These are phyloP conservation scores for Bombyx mandarina DNA, from an alignment of 1,140 invertebrate species.

Conservation along the genomic window DNA sequence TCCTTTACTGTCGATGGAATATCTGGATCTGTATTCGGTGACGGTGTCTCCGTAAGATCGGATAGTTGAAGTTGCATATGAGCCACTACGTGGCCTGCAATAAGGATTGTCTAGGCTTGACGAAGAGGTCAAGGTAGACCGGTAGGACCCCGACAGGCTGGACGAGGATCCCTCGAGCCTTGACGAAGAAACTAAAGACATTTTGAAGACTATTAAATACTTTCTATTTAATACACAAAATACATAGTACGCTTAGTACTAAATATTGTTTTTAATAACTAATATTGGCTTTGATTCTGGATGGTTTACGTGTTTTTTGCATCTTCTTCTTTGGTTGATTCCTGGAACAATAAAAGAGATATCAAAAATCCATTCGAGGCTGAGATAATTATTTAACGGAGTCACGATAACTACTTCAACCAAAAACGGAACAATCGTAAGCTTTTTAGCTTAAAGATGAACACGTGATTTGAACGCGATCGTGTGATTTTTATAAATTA, in stretches of 20 bases:
- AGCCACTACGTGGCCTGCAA: constrained; percentile 54
- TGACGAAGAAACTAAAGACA: constrained; percentile 74
- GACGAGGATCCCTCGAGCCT: constrained; percentile 50
- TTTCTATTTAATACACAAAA: constrained; percentile 1
- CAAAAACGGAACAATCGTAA: too few species aligned
- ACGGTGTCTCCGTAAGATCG: constrained; percentile 64
- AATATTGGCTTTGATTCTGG: constrained; percentile 33
- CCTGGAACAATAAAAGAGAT: constrained; percentile 1
- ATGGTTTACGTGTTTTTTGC: constrained; percentile 42
- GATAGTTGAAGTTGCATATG: constrained; percentile 57
- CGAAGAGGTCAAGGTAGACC: constrained; percentile 63
- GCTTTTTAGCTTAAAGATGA: too few species aligned
- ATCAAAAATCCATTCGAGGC: too few species aligned
- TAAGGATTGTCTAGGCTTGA: constrained; percentile 68
- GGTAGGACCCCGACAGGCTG: constrained; percentile 63
- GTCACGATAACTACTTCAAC: too few species aligned
- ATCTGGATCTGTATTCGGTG: constrained; percentile 59
- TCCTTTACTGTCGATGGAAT: constrained; percentile 47
- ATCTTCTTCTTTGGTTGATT: constrained; percentile 26
- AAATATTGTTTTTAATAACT: constrained; percentile 1
- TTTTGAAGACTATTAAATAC: constrained; percentile 33
- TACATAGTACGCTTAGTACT: constrained; percentile 16
- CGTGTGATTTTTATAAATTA: too few species aligned
- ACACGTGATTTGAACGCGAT: too few species aligned
- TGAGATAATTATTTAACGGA: too few species aligned